Conservation (phyloP, 2,797 vertebrate species). For the Cynodonichthys magdalenae region DNA sequence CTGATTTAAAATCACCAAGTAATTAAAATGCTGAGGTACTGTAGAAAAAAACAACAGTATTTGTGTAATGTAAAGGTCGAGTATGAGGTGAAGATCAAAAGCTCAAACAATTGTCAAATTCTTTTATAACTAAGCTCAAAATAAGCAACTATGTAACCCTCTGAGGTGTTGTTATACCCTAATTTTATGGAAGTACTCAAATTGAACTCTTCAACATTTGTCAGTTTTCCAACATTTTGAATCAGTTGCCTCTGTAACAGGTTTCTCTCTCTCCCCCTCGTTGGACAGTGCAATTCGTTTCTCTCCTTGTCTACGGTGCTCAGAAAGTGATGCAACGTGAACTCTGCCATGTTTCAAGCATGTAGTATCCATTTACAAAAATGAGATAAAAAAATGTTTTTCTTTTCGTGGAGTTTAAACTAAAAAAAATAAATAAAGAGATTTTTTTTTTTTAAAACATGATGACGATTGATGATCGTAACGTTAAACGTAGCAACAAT, state of each 20-base stretch:
- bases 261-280: slow-evolving; percentile 50
- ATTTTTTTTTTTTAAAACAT: slow-evolving; percentile 23
- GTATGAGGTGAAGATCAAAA: slow-evolving; percentile 21
- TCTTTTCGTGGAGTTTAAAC: slow-evolving; percentile 80
- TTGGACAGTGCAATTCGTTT: slow-evolving; percentile 55
- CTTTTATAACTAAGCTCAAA: slow-evolving; percentile 37
- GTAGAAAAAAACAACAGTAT: slow-evolving; percentile 67
- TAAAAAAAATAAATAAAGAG: slow-evolving; percentile 24
- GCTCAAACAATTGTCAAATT: slow-evolving; percentile 37
- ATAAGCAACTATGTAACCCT: slow-evolving; percentile 42
- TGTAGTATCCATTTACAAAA: slow-evolving; percentile 86
- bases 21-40: slow-evolving; percentile 51
- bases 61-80: slow-evolving; percentile 44
- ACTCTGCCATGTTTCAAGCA: slow-evolving; percentile 86
- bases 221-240: slow-evolving; percentile 41
- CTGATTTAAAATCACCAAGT: slow-evolving; percentile 30
- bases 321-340: slow-evolving; percentile 70
- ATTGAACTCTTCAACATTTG: slow-evolving; percentile 40
- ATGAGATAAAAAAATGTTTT: slow-evolving; percentile 74
- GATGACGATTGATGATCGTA: slow-evolving; percentile 61
- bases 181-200: slow-evolving; percentile 66
- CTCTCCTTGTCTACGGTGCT: slow-evolving; percentile 77
- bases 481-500: slow-evolving; percentile 78
- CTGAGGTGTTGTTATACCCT: slow-evolving; percentile 66
- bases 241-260: slow-evolving; percentile 20